A percentile compares a stretch with the other conserved stretches of the same genome.
Conservation (phyloP, 1,140 invertebrate species). For the Melipona quadrifasciata region DNA sequence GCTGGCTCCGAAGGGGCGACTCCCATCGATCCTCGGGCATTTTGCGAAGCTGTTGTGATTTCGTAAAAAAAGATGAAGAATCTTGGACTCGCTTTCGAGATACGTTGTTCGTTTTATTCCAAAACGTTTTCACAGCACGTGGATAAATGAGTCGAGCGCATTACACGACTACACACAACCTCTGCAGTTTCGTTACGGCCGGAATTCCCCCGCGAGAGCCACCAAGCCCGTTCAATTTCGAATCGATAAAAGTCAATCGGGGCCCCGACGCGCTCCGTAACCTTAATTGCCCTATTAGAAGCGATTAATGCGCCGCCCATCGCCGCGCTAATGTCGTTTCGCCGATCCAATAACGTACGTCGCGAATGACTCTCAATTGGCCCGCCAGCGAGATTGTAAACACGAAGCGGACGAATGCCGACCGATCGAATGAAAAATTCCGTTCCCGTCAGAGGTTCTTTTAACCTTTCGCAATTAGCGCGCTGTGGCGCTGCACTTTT, state of each 20-base stretch:
- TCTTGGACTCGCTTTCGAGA: too few relatives aligned
- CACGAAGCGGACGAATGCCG: not conserved
- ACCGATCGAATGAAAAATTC: not conserved
- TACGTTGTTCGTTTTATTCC: too few relatives aligned
- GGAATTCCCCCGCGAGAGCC: not conserved
- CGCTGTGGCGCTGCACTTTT: too few relatives aligned
- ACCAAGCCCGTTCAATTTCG: slow-evolving; percentile 42
- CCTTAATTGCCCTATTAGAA: slow-evolving; percentile 53
- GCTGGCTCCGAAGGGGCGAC: too few relatives aligned
- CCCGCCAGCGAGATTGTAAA: slow-evolving; percentile 3
- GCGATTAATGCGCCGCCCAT: slow-evolving; percentile 43
- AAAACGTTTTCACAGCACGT: too few relatives aligned
- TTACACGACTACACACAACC: not conserved
- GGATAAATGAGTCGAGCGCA: not conserved
- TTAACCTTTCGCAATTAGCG: too few relatives aligned
- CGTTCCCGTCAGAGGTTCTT: too few relatives aligned
- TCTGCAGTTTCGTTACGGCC: slow-evolving; percentile 46
- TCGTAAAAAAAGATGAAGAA: not conserved
- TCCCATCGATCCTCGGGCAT: too few relatives aligned
- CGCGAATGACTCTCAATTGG: slow-evolving; percentile 15
- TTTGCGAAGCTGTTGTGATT: too few relatives aligned
- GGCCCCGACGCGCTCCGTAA: not conserved
- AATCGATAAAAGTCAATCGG: slow-evolving; percentile 57
- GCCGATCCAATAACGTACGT: slow-evolving; percentile 2
- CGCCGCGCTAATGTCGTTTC: not conserved